Percentiles rank a stretch among this genome's conserved stretches.
Evolutionary conservation across 2,888 invertebrate species (phyloP).

Genomic region (Habrosyne pyritoides): DNA sequence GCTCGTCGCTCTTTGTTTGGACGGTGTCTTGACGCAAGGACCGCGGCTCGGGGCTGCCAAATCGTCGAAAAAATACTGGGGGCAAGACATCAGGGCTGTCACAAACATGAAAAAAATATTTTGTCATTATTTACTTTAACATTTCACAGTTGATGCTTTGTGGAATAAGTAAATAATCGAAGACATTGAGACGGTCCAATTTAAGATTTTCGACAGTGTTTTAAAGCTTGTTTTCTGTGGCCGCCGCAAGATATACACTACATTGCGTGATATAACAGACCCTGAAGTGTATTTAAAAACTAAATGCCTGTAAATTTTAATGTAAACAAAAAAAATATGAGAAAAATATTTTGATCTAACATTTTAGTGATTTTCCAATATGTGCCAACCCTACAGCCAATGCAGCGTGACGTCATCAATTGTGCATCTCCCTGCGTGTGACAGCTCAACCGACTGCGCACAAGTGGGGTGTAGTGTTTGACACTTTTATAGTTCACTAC

Average conservation of each 20-base stretch:
- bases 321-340: no score
- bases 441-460: conserved; percentile 20
- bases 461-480: neutral
- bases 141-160: neutral
- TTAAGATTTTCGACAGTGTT: no score
- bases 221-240: no score
- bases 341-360: no score
- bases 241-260: no score
- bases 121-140: neutral
- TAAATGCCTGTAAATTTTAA: no score
- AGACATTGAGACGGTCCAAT: no score
- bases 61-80: conserved; percentile 20
- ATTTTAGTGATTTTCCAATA: no score
- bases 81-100: conserved; percentile 14
- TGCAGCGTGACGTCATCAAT: conserved; percentile 38
- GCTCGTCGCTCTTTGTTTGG: neutral
- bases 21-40: neutral
- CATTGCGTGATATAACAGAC: no score
- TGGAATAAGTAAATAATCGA: neutral
- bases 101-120: conserved; percentile 4
- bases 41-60: conserved; percentile 12
- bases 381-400: conserved; percentile 1
- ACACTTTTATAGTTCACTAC: conserved; percentile 3
- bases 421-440: conserved; percentile 33
- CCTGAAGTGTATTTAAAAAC: no score